Evolutionary conservation across 2,888 invertebrate species (phyloP).

Genomic region (Girardia tigrina): DNA sequence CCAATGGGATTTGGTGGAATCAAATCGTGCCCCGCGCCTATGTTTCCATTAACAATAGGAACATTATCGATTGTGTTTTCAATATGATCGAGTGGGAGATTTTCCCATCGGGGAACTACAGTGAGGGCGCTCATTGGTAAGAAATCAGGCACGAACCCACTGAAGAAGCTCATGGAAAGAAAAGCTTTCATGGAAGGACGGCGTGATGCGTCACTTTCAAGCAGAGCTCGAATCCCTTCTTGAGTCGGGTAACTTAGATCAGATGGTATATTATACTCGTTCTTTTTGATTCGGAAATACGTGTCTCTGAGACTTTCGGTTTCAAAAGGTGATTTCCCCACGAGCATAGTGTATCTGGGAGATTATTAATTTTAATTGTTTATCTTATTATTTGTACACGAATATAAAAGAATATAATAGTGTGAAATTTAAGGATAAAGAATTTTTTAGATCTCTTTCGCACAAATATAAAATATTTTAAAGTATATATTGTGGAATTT

Average conservation of each 20-base stretch:
- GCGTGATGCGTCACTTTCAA: constrained; percentile 9
- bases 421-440: no score
- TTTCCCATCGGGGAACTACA: constrained; percentile 72
- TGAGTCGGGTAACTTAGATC: not conserved
- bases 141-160: constrained; percentile 39
- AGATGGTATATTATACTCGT: constrained; percentile 30
- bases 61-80: not conserved
- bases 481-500: no score
- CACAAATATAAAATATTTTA: no score
- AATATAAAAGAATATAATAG: no score
- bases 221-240: constrained; percentile 20
- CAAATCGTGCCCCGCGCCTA: no score
- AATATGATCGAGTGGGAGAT: constrained; percentile 55
- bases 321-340: constrained; percentile 34
- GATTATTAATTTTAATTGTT: no score
- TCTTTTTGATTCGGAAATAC: constrained; percentile 27
- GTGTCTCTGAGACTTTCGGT: constrained; percentile 27
- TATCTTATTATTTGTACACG: no score
- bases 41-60: constrained; percentile 24
- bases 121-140: constrained; percentile 88
- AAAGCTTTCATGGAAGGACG: constrained; percentile 26
- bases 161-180: constrained; percentile 17
- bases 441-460: no score
- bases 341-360: constrained; percentile 32
- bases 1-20: no score